Evolutionary conservation across 2,888 invertebrate genomes (phyloP), one percentile per base, ranked within the genome.

Genomic region (Leptogaster cylindrica): DNA sequence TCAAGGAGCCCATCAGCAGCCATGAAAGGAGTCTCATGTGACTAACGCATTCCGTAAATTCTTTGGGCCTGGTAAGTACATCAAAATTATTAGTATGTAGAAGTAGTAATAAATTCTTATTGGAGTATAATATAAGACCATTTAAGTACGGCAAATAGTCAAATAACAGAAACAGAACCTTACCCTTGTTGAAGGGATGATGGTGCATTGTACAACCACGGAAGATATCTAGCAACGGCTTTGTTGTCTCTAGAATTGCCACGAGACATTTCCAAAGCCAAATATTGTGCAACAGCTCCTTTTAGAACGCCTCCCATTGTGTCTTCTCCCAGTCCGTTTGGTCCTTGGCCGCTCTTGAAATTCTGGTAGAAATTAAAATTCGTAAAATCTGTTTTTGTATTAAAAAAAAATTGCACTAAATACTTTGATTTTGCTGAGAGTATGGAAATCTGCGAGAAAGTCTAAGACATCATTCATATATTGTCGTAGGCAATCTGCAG

Each of bases 261-360:
- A 66, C 93, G 84, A 0, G 95, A 93, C 77, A 99, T 90, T 83
- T 99, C 98, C 78, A 97, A 83, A 1, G 98, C 95, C 63, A 97
- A 86, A 80, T 91, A 93, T 79, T 94, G 93, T 0, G 97, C 95
- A 48, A 98, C 88, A 20, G 95, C 96, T 41, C 97, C 95, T 82
- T 99, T 99, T 64, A 99, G 86, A 55, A 95, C 92, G 1, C 97
- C 97, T 1, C 98, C 98, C 23, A 99, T 83, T 0, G 97, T 97
- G 79, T 98, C 97, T 80, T 97, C 97, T 78, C 96, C 94, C 68
- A 95, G 82, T 67, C 93, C 91, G 77, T 83, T 88, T 79, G 82
- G 82, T 20, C 81, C 79, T 63, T 83, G 82, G 3, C 88, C 89
- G 79, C 89, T 90, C 75, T 79, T 78, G 18, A 78, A 76, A 67